Base-by-base conservation (phyloP, 2,113 vertebrate species). In the Ceyx margarethae region DNA sequence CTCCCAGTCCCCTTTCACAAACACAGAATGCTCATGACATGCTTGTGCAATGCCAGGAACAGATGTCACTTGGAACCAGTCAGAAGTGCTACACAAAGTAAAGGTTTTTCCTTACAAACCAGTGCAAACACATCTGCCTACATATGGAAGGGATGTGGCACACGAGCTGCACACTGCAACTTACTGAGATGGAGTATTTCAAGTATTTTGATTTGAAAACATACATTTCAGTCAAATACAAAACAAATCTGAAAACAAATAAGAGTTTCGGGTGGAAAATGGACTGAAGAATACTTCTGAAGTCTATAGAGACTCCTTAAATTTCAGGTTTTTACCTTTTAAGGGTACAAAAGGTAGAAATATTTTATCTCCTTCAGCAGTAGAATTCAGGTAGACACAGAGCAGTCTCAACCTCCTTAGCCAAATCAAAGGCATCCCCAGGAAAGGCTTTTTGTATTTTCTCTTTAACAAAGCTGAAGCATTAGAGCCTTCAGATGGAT, bases 341-440 rank as follows among this genome's bases (percentile, higher is more conserved):
- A 81, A 72, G 68, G 29, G 23, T 73, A 95, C 79, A 93, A 94
- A 95, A n/a, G 26, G 12, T 56, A 77, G 37, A 73, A 91, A 69
- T 53, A 85, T 42, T 94, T 94, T 64, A 51, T 85, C 62, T 94
- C 25, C 48, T 94, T 87, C 75, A 91, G 50, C 91, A 74, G 85
- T 22, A 87, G 67, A 85, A 95, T 94, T 87, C 64, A 43, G 67
- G 50, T 73, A 89, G 78, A 82, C 80, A 73, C 17, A 85, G 90
- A 82, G 40, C 93, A 91, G 62, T 61, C 50, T 77, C 64, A 37
- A 73, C 67, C 91, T 94, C 71, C 91, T 92, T 91, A 85, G 81
- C 46, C 51, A 43, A 92, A 94, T 93, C 81, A 95, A 96, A 93
- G 71, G 16, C 61, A 79, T 61, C 45, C 79, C 74, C 58, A 93